These are phyloP conservation scores for Lycocerus yunnanus DNA, from an alignment of 2,888 invertebrate genomes.

Conservation along the genomic window DNA sequence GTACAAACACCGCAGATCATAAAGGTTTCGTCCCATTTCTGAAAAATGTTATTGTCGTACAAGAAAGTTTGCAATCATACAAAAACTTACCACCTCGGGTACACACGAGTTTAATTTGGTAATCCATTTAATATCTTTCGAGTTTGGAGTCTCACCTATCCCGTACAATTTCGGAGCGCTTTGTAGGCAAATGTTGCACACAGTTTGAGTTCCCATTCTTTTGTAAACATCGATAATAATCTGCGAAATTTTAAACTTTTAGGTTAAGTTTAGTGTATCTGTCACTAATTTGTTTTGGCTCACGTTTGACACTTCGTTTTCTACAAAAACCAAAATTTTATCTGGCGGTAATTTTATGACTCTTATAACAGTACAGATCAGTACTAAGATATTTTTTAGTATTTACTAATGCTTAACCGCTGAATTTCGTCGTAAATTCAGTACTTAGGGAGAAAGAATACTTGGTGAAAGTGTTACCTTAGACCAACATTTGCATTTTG, in stretches of 20 bases:
- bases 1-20: slow-evolving; percentile 1
- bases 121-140: slow-evolving; percentile 2
- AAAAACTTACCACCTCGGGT: slow-evolving; percentile 13
- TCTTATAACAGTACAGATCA: too few species aligned
- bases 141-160: neutral
- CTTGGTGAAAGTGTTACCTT: too few species aligned
- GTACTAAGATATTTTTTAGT: too few species aligned
- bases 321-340: too few species aligned
- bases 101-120: slow-evolving; percentile 9
- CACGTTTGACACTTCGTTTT: too few species aligned
- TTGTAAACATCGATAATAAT: neutral
- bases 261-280: too few species aligned
- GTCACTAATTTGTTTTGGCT: too few species aligned
- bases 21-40: neutral
- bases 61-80: neutral
- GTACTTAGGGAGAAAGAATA: too few species aligned
- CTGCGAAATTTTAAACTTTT: neutral
- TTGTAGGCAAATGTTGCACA: slow-evolving; percentile 13
- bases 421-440: too few species aligned
- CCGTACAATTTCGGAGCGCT: neutral
- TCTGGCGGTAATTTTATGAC: too few species aligned
- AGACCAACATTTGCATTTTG: too few species aligned
- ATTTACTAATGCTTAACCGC: too few species aligned
- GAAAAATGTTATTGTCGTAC: neutral
- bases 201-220: neutral